Evolutionary conservation across 53 echinoderm and acorn worm genomes (phyloP).

Genomic region (Stichopus horrens): DNA sequence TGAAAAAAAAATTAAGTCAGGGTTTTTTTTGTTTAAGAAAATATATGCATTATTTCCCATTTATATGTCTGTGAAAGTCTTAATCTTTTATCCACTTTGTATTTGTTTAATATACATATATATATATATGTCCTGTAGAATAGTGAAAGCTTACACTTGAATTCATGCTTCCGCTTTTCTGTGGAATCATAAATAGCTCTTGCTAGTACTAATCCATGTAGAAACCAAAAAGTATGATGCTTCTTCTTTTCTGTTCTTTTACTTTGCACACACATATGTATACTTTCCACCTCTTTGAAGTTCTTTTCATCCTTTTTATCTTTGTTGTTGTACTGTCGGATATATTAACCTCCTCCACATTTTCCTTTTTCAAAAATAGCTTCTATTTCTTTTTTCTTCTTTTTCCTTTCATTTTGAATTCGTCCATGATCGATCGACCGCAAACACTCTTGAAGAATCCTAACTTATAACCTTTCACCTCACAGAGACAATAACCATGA

Average conservation of each 20-base stretch:
- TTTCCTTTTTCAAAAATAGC: not conserved
- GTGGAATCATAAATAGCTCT: not conserved
- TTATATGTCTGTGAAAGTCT: too few relatives aligned
- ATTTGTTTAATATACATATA: too few relatives aligned
- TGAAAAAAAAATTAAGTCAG: too few relatives aligned
- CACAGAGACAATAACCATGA: constrained; percentile 64
- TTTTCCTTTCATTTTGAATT: not conserved
- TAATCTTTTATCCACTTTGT: too few relatives aligned
- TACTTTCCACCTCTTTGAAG: not conserved
- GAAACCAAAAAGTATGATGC: not conserved
- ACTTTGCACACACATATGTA: not conserved
- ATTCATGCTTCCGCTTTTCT: too few relatives aligned
- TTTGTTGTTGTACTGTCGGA: not conserved
- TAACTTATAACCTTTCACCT: constrained; percentile 46
- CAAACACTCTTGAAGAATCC: not conserved
- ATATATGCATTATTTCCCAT: too few relatives aligned
- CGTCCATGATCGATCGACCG: not conserved
- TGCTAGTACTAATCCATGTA: not conserved
- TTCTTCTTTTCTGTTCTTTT: not conserved
- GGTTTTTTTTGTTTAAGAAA: too few relatives aligned
- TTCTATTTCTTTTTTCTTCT: too few relatives aligned
- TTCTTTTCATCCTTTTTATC: not conserved
- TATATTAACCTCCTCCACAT: not conserved
- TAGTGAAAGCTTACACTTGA: too few relatives aligned
- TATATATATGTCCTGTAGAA: too few relatives aligned